Evolutionary conservation across 2,888 invertebrate species (phyloP).

Genomic region (Dasypolia templi): DNA sequence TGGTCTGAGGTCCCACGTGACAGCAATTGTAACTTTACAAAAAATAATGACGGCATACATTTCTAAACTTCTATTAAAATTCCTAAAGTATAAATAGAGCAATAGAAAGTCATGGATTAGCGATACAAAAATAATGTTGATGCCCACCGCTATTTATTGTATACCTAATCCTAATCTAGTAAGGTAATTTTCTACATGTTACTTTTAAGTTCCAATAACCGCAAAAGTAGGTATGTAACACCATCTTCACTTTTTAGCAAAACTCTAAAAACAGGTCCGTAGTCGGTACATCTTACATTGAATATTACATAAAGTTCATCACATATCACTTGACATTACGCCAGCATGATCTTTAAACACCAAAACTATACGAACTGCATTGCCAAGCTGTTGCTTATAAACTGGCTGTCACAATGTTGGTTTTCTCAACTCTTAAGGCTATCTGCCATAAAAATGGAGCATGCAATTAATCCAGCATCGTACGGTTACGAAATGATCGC

Average conservation of each 20-base stretch:
- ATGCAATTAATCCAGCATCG: constrained; percentile 83
- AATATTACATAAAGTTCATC: constrained; percentile 45
- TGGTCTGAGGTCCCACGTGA: neutral
- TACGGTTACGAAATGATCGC: constrained; percentile 78
- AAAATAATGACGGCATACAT: constrained; percentile 11
- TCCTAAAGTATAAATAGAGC: constrained; percentile 16
- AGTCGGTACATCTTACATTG: constrained; percentile 24
- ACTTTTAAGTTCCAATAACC: constrained; percentile 16
- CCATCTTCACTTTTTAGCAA: constrained; percentile 25
- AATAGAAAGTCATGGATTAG: constrained; percentile 38
- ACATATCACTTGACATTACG: constrained; percentile 38
- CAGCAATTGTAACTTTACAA: neutral
- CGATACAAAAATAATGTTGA: constrained; percentile 23
- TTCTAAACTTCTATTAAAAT: constrained; percentile 32
- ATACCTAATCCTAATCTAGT: constrained; percentile 11
- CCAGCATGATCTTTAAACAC: constrained; percentile 41
- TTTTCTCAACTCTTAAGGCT: constrained; percentile 71
- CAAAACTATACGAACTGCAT: constrained; percentile 55
- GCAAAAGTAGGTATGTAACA: constrained; percentile 16
- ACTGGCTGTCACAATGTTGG: constrained; percentile 67
- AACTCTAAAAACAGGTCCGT: constrained; percentile 32
- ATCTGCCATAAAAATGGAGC: constrained; percentile 79
- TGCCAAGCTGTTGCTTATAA: constrained; percentile 44
- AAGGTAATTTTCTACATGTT: constrained; percentile 20
- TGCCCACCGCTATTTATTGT: constrained; percentile 13